These are phyloP conservation scores for Nyctereutes procyonoides DNA, from an alignment of 2,113 vertebrate species.

Conservation along the genomic window DNA sequence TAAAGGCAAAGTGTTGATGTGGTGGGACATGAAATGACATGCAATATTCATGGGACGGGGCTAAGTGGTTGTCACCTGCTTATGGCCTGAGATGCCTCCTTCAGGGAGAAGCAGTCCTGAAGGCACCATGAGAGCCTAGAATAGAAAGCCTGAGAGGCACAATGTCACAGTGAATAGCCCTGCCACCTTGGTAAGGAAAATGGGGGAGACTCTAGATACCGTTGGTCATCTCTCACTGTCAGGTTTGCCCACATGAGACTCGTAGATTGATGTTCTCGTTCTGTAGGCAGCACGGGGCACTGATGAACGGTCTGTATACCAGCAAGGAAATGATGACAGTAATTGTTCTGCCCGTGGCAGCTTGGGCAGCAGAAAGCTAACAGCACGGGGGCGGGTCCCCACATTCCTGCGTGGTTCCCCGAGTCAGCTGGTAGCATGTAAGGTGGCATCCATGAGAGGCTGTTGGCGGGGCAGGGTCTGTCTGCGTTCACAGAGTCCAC, in stretches of 20 bases:
- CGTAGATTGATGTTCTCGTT: accelerated
- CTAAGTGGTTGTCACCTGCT: not conserved
- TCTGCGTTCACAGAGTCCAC: not conserved
- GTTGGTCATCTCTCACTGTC: not conserved
- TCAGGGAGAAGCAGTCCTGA: too few species aligned
- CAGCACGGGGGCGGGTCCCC: not conserved
- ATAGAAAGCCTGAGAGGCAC: not conserved
- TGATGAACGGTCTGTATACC: accelerated
- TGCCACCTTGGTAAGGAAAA: not conserved
- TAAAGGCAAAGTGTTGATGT: not conserved
- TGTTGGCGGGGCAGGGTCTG: not conserved
- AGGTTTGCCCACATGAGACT: accelerated
- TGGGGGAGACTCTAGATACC: accelerated
- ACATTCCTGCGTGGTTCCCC: accelerated
- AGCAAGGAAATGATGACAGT: accelerated
- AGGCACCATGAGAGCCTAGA: not conserved
- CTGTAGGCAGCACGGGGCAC: accelerated
- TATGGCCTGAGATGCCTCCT: not conserved
- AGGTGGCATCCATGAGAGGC: not conserved
- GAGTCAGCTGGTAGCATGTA: accelerated
- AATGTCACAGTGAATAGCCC: accelerated
- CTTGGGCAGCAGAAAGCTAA: not conserved
- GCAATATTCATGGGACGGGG: not conserved
- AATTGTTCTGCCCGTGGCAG: not conserved
- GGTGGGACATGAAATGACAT: not conserved